These are phyloP conservation scores for Dolichomitus sp. DNA, from an alignment of 2,888 invertebrate species.

Conservation along the genomic window DNA sequence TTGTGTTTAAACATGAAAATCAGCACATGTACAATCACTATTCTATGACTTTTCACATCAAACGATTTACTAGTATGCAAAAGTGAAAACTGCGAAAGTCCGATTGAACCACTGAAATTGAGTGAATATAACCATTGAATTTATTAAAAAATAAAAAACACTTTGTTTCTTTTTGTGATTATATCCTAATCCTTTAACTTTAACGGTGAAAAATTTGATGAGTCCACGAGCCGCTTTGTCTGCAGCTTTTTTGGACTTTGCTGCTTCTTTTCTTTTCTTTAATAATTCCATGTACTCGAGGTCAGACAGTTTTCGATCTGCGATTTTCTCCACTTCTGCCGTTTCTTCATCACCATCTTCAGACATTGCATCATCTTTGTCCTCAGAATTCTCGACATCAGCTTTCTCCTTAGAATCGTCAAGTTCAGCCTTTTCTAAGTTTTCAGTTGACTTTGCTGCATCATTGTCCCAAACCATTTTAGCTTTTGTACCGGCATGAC, in stretches of 20 bases:
- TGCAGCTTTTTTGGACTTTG: slow-evolving; percentile 76
- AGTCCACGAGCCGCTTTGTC: slow-evolving; percentile 78
- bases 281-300: slow-evolving; percentile 93
- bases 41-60: too few species aligned
- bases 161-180: slow-evolving; percentile 94
- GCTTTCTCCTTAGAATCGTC: slow-evolving; percentile 61
- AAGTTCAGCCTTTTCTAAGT: slow-evolving; percentile 42
- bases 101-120: too few species aligned
- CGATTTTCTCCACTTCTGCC: slow-evolving; percentile 87
- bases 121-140: too few species aligned
- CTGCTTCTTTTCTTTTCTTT: slow-evolving; percentile 86
- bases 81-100: too few species aligned
- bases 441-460: slow-evolving; percentile 81
- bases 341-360: slow-evolving; percentile 75
- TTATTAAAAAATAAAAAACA: too few species aligned
- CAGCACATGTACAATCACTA: too few species aligned
- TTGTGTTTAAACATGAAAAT: too few species aligned
- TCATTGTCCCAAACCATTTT: slow-evolving; percentile 88
- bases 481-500: slow-evolving; percentile 88
- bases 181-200: slow-evolving; percentile 93
- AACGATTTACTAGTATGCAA: too few species aligned
- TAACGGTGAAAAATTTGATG: slow-evolving; percentile 88
- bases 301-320: slow-evolving; percentile 92
- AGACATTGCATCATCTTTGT: slow-evolving; percentile 72
- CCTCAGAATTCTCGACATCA: slow-evolving; percentile 73